These are phyloP conservation scores for Taenaris catops DNA, from an alignment of 2,888 invertebrate species.

Conservation along the genomic window DNA sequence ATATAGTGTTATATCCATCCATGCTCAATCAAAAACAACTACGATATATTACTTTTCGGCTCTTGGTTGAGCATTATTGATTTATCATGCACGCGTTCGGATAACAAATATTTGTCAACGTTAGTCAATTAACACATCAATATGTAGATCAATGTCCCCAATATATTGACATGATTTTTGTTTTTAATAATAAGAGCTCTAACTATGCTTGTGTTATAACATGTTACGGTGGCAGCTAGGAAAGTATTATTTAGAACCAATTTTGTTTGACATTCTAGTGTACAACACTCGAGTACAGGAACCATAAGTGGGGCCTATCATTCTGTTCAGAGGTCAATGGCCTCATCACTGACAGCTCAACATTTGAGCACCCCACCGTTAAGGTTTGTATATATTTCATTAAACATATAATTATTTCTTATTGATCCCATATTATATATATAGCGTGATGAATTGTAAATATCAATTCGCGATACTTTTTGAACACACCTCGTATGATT, in stretches of 20 bases:
- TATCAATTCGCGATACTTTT: no score
- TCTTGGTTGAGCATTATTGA: not conserved
- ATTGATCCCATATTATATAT: no score
- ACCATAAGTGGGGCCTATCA: slow-evolving; percentile 55
- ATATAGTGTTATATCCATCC: no score
- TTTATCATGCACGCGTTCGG: not conserved
- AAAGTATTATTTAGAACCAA: not conserved
- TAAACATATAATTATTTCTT: no score
- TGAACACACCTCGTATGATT: no score
- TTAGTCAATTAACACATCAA: slow-evolving; percentile 2
- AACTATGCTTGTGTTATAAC: not conserved
- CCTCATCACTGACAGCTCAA: slow-evolving; percentile 69
- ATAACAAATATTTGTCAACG: slow-evolving; percentile 3
- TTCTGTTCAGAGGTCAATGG: slow-evolving; percentile 64
- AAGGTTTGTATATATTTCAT: no score
- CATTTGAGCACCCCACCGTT: slow-evolving; percentile 65
- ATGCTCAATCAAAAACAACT: no score
- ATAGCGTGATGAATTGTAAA: no score
- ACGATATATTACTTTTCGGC: no score
- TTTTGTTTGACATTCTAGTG: slow-evolving; percentile 32
- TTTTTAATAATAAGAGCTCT: not conserved
- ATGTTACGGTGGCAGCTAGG: not conserved
- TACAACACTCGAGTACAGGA: slow-evolving; percentile 54
- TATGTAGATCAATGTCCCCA: slow-evolving; percentile 5
- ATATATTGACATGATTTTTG: slow-evolving; percentile 1